A percentile compares a stretch with the other conserved stretches of the same genome.
Conservation (phyloP, 35 echinoderm and acorn worm genomes). For the Acanthaster planci region DNA sequence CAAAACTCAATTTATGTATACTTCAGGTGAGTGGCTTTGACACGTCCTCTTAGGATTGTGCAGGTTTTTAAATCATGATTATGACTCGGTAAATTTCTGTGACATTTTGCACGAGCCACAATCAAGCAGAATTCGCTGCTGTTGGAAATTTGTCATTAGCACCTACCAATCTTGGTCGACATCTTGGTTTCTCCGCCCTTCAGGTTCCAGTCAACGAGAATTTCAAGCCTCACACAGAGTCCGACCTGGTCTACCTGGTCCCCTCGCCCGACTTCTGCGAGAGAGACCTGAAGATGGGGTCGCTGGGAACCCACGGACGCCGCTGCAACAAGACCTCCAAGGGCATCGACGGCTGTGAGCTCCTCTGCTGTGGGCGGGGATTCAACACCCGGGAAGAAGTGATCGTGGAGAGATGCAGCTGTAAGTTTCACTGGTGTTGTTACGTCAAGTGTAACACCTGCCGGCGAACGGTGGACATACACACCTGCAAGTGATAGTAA, state of each 20-base stretch:
- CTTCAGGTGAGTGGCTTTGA: no score
- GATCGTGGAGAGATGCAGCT: slow-evolving; percentile 87
- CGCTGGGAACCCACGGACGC: slow-evolving; percentile 77
- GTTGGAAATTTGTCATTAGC: no score
- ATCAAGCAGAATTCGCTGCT: no score
- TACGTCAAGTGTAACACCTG: slow-evolving; percentile 94
- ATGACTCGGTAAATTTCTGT: no score
- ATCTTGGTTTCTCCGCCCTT: not conserved
- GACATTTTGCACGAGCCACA: no score
- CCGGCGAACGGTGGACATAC: slow-evolving; percentile 78
- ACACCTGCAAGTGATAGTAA: slow-evolving; percentile 87
- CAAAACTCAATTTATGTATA: no score
- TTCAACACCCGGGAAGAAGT: slow-evolving; percentile 76
- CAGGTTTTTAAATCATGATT: no score
- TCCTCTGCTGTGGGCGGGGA: slow-evolving; percentile 93
- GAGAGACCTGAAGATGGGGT: slow-evolving; percentile 72
- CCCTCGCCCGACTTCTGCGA: slow-evolving; percentile 97
- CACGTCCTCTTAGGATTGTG: no score
- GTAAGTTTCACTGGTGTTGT: slow-evolving; percentile 99
- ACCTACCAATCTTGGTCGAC: no score
- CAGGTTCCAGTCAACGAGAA: slow-evolving; percentile 63
- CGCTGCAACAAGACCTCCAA: slow-evolving; percentile 95
- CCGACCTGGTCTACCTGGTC: slow-evolving; percentile 87
- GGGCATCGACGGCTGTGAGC: slow-evolving; percentile 93
- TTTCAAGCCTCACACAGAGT: slow-evolving; percentile 83